Percentiles rank a stretch among this genome's conserved stretches.
Evolutionary conservation across 2,113 vertebrate genomes (phyloP).

Genomic region (Datnioides undecimradiatus): DNA sequence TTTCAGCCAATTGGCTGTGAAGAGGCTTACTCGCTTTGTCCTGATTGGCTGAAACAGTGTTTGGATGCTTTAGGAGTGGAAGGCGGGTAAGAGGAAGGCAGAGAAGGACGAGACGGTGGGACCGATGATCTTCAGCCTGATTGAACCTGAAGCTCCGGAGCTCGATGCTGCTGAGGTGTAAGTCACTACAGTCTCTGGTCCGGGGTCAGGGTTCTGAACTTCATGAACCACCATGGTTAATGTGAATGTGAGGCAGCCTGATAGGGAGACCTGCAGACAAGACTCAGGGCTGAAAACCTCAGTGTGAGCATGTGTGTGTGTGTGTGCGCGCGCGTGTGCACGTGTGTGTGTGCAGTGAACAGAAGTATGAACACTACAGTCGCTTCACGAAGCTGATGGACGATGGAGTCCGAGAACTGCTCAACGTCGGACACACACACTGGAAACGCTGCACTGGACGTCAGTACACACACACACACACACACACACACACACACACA

Average conservation of each 20-base stretch:
- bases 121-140: slow-evolving; percentile 91
- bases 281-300: no score
- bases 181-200: slow-evolving; percentile 3
- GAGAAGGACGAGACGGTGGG: slow-evolving; percentile 93
- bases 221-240: no score
- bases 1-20: neutral
- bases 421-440: slow-evolving; percentile 93
- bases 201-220: no score
- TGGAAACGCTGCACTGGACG: slow-evolving; percentile 96
- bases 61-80: slow-evolving; percentile 89
- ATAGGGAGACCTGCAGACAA: no score
- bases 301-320: no score
- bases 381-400: slow-evolving; percentile 94
- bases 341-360: slow-evolving; percentile 83
- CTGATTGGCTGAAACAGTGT: slow-evolving; percentile 3
- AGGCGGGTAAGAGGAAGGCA: slow-evolving; percentile 92
- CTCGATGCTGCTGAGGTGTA: slow-evolving; percentile 90
- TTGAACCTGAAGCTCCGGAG: slow-evolving; percentile 91
- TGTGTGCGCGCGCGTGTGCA: neutral
- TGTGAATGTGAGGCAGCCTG: no score
- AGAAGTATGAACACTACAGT: slow-evolving; percentile 90
- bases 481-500: neutral
- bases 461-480: slow-evolving; percentile 67
- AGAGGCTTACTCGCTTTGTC: neutral
- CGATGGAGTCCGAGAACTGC: slow-evolving; percentile 92